Base-by-base conservation (phyloP, 2,113 vertebrate genomes). In the Arothron firmamentum region DNA sequence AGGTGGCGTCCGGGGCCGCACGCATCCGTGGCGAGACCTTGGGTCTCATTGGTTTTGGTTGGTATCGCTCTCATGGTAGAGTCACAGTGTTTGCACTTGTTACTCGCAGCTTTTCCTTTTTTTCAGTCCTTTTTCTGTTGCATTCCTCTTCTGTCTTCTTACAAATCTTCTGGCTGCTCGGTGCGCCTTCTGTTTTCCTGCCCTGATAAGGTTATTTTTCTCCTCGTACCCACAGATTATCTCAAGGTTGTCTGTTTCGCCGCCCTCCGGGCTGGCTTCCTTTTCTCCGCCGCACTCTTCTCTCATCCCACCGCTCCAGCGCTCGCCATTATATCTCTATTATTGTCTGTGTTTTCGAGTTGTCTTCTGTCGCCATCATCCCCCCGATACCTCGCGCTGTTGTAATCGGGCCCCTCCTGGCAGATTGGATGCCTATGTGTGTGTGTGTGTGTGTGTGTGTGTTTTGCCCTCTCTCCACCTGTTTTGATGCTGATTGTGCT, bases 21-120 rank as follows among this genome's bases (percentile, higher is more conserved):
- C 94, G 96, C 55, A 97, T 99, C 85, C 89, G 96, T 0, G 95
- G 96, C 0, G 96, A 99, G 83, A 98, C 96, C 0, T 91, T 99
- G 15, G 96, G 96, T 56, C 94, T 99, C 88, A 96, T 99, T 1
- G 96, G 96, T 82, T 98, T 99, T 0, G 96, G 96, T 98, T 77
- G 2, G 90, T 62, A 34, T 11, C 7, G 6, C 18, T 28, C 23
- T 1, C 25, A 21, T 31, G 17, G 1, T 16, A 14, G n/a, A 5
- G 21, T 51, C 6, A 16, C 14, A 17, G 45, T 49, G 2, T 45
- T 52, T 41, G 34, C 20, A 6, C 43, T 19, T 19, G n/a, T 25
- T 41, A 31, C 45, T n/a, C 17, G 16, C 25, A 20, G 25, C 21
- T 2, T 9, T 21, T 16, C 11, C 38, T 25, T 13, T 16, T 41